phyloP scores from a whole-genome alignment of 2,888 invertebrate species.

The Tiliacea citrago region DNA sequence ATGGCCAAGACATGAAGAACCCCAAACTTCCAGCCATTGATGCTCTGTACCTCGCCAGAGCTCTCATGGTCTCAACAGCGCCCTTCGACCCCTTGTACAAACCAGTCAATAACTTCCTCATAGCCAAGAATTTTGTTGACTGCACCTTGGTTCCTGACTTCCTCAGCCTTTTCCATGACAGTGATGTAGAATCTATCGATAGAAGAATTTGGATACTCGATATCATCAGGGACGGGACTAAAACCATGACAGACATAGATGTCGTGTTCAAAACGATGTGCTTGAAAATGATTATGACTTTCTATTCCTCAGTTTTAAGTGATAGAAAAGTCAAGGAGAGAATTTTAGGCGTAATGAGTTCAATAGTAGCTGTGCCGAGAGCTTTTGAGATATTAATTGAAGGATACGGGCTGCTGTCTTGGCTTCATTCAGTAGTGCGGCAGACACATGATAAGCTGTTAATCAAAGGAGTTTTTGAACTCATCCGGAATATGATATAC shows the following conservation, averaged over 20 bases:
- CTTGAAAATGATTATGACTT: slow-evolving; percentile 94
- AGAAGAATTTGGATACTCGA: slow-evolving; percentile 95
- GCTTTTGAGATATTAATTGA: slow-evolving; percentile 92
- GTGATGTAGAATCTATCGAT: slow-evolving; percentile 92
- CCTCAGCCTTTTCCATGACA: slow-evolving; percentile 95
- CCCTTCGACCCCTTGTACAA: slow-evolving; percentile 94
- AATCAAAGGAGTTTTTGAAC: slow-evolving; percentile 71
- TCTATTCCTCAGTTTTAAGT: slow-evolving; percentile 92
- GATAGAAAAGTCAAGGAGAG: slow-evolving; percentile 91
- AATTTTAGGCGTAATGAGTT: slow-evolving; percentile 92
- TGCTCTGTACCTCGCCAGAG: slow-evolving; percentile 93
- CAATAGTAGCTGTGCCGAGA: slow-evolving; percentile 92
- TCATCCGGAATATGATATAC: slow-evolving; percentile 78
- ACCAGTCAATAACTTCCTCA: slow-evolving; percentile 94
- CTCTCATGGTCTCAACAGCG: slow-evolving; percentile 93
- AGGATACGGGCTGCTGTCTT: slow-evolving; percentile 93
- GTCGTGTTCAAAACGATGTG: slow-evolving; percentile 93
- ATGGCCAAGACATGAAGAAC: slow-evolving; percentile 72
- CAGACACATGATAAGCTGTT: slow-evolving; percentile 76
- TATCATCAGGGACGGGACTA: slow-evolving; percentile 94
- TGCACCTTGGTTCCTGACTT: slow-evolving; percentile 96
- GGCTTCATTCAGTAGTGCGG: slow-evolving; percentile 89
- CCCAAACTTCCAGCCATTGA: slow-evolving; percentile 91
- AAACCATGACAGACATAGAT: slow-evolving; percentile 93
- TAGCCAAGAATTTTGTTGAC: slow-evolving; percentile 94